These are phyloP conservation scores for Crypturellus tataupa DNA, from an alignment of 2,797 vertebrate genomes.

Conservation along the genomic window DNA sequence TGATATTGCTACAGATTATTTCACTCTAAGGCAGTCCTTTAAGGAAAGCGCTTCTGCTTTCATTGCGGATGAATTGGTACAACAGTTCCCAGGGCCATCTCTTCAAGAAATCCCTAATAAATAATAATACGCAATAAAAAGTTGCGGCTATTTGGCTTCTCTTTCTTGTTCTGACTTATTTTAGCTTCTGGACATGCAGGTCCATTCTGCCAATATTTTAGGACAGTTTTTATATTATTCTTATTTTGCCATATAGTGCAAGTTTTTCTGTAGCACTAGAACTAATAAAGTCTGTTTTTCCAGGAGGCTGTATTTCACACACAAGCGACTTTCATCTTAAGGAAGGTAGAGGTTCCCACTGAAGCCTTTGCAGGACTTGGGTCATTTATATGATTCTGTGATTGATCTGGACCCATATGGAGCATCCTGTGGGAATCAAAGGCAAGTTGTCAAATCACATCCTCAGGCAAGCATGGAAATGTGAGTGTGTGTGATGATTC, in stretches of 20 bases:
- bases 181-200: background rate
- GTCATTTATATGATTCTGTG: background rate
- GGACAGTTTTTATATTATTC: background rate
- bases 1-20: background rate
- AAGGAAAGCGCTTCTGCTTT: conserved; percentile 27
- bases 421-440: conserved; percentile 21
- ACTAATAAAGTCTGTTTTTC: conserved; percentile 13
- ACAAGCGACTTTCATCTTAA: background rate
- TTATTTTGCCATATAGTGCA: conserved; percentile 17
- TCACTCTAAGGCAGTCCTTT: conserved; percentile 9
- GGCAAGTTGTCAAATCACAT: background rate
- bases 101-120: conserved; percentile 3
- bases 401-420: conserved; percentile 20
- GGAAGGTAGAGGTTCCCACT: background rate
- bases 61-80: conserved; percentile 11
- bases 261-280: background rate
- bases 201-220: conserved; percentile 9
- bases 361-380: background rate
- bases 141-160: conserved; percentile 36
- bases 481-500: background rate
- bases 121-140: background rate
- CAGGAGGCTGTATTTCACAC: background rate
- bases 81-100: background rate
- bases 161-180: conserved; percentile 3
- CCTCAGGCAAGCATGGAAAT: background rate